Conservation (phyloP, 1,140 invertebrate species). For the Camponotus vicinus region DNA sequence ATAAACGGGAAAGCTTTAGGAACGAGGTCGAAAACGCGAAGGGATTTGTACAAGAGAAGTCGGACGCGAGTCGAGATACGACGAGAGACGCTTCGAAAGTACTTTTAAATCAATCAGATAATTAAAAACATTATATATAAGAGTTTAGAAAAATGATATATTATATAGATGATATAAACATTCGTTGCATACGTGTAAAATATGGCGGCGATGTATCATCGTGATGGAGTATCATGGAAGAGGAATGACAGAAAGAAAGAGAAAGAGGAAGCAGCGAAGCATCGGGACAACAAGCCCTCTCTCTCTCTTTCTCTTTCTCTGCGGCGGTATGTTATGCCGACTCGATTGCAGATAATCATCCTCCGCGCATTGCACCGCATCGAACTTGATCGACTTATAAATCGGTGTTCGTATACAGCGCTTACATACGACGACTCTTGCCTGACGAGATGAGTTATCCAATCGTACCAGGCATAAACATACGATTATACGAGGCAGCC, state of each 20-base stretch:
- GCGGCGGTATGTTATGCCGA: slow-evolving; percentile 68
- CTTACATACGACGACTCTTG: slow-evolving; percentile 58
- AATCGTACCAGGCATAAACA: slow-evolving; percentile 73
- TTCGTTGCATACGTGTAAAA: background rate
- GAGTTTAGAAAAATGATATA: background rate
- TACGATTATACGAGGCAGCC: slow-evolving; percentile 67
- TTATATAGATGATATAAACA: background rate
- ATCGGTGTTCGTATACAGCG: slow-evolving; percentile 62
- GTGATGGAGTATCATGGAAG: background rate
- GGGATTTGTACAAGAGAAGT: slow-evolving; percentile 29
- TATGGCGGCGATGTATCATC: background rate
- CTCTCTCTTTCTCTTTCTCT: too few species aligned
- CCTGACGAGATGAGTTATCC: slow-evolving; percentile 77
- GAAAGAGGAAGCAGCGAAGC: slow-evolving; percentile 38
- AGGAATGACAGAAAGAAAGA: background rate
- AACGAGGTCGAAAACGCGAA: slow-evolving; percentile 46
- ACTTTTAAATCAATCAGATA: slow-evolving; percentile 5
- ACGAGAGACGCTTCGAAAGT: background rate
- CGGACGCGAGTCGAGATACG: slow-evolving; percentile 7
- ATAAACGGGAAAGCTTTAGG: slow-evolving; percentile 42
- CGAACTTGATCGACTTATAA: slow-evolving; percentile 80
- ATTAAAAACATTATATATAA: background rate
- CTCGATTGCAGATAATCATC: slow-evolving; percentile 77
- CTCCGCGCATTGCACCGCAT: slow-evolving; percentile 60
- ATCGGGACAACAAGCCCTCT: slow-evolving; percentile 66